Evolutionary conservation across 2,797 vertebrate genomes (phyloP), one percentile per base, ranked within the genome.

Genomic region (Sebastiscus albofasciatus): DNA sequence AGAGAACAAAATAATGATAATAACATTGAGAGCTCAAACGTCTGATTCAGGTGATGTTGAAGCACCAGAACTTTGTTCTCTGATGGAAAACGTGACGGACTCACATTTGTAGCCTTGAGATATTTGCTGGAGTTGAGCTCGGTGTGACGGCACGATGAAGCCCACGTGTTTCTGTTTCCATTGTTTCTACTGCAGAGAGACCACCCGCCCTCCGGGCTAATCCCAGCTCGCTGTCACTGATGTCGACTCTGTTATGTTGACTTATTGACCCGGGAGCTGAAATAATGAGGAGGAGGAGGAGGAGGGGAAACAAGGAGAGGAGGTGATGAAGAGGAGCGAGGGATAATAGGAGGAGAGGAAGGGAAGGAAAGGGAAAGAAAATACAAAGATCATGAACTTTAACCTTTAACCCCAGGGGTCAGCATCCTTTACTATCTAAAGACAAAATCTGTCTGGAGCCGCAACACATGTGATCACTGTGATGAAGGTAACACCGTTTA

Each of bases 191-290:
- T 69, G 68, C 59, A 10, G 33, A 64, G 54, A 34, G 71, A 72
- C 67, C 39, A 54, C 52, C 36, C 36, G 36, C 36, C 36, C 36
- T 10, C 34, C 24, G 14, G 22, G 60, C 33, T 83, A 81, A 88
- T 78, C 77, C 76, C 31, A 7, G 81, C 77, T 82, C 74, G 33
- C 74, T 85, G 77, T 81, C 75, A 2, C 9, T 11, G 56, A 76
- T 42, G 78, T 70, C 34, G 52, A 66, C 72, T 81, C 72, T 89
- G 85, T 85, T 81, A 75, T 87, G 75, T 72, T 85, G 88, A 89
- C 82, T 68, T 72, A 1, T 52, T 79, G 83, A 89, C 78, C 75
- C 4, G 0, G 1, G 36, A 83, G 76, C 85, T 80, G 81, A 87
- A 83, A 82, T 80, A 82, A 83, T 66, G 79, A 24, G 3, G 65